Base-by-base conservation (phyloP, 2,888 invertebrate species). In the Caenorhabditis drosophilae region DNA sequence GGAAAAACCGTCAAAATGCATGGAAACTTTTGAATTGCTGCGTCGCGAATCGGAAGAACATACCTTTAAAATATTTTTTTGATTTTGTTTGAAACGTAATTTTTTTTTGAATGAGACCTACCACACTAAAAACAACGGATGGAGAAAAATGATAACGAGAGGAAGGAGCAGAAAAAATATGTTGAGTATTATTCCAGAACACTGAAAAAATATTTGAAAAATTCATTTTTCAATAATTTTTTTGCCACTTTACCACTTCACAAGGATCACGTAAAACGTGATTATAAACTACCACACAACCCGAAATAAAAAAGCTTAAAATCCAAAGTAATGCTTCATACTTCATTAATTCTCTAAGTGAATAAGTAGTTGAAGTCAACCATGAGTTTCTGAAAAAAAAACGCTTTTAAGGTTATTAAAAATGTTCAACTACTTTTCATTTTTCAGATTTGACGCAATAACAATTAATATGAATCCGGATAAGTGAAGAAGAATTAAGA, bases 51-150 rank as follows among this genome's bases (percentile, higher is more conserved):
- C 1, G 74, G 71, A 35, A 70, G 58, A 4, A 74, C 63, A 47
- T 63, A 67, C 74, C 74, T 74, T n/a, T 31, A 40, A n/a, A 7
- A n/a, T 36, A 12, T 36, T 36, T 36, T 36, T 15, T 36, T 31
- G n/a, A 16, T 12, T 46, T 49, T 7, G 4, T n/a, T 45, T 41
- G n/a, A 15, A 25, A 36, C 25, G 31, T 52, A n/a, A 44, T 26
- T 16, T 36, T 16, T 22, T 35, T 42, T n/a, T 25, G 18, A 31
- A 20, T 18, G 18, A n/a, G 15, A 61, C 71, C 52, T 26, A 70
- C 74, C 74, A 74, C 7, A 74, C 63, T 26, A 71, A 49, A 4
- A 67, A 62, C 4, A 72, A 47, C 9, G 74, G 74, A 57, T 74
- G 74, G 2, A 47, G 26, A 31, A 72, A 72, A 12, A 72, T 62